A percentile compares a stretch with the other conserved stretches of the same genome.
Conservation (phyloP, 2,888 invertebrate genomes). For the Torymus auratus region DNA sequence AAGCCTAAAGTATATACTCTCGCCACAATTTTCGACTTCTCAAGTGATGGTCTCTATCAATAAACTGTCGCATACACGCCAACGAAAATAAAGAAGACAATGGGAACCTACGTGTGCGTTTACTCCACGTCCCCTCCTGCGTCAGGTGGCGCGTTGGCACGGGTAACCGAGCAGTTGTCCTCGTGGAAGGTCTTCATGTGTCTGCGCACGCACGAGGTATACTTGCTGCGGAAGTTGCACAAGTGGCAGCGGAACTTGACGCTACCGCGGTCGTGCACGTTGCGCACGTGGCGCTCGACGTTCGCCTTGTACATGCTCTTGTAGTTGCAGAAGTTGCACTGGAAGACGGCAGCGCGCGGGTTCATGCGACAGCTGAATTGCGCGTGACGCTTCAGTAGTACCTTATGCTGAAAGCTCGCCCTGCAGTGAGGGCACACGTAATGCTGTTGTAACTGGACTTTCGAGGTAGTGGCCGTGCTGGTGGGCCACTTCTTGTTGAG, state of each 20-base stretch:
- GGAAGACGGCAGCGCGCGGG: conserved; percentile 70
- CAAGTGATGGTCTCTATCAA: neutral
- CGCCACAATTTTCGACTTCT: neutral
- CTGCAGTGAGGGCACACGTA: conserved; percentile 67
- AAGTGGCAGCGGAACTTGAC: conserved; percentile 67
- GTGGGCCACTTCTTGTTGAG: conserved; percentile 7
- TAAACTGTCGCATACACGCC: too few relatives aligned
- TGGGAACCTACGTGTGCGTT: too few relatives aligned
- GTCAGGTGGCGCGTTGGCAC: too few relatives aligned
- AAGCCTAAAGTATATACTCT: too few relatives aligned
- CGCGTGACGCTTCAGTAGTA: conserved; percentile 66
- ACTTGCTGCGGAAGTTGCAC: conserved; percentile 72
- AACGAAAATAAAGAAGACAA: too few relatives aligned
- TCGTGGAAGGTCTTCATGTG: conserved; percentile 71
- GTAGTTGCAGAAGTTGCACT: conserved; percentile 75
- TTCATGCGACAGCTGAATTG: conserved; percentile 67
- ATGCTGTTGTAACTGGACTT: too few relatives aligned
- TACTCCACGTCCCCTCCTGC: too few relatives aligned
- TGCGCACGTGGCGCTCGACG: conserved; percentile 73
- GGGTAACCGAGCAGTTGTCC: neutral
- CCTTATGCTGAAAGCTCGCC: conserved; percentile 65
- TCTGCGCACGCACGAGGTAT: conserved; percentile 71
- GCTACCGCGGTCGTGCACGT: conserved; percentile 67
- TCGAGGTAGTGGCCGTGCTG: too few relatives aligned
- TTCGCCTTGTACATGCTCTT: conserved; percentile 75